phyloP scores from a whole-genome alignment of 1,140 invertebrate species.

The Leptopilina boulardi region DNA sequence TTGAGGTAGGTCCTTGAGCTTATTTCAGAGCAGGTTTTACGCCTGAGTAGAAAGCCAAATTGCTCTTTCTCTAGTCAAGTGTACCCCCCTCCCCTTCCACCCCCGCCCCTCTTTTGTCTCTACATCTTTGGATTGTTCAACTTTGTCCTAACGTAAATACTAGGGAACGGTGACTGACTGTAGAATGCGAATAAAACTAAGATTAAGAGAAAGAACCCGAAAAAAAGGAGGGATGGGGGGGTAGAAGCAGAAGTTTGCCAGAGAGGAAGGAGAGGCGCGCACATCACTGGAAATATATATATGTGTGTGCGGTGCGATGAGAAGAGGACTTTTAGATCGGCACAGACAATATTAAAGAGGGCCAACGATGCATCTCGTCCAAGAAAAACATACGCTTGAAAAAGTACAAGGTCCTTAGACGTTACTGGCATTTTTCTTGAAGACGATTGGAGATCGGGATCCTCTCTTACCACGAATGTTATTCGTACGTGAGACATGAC shows the following conservation, averaged over 20 bases:
- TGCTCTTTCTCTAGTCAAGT: conserved; percentile 20
- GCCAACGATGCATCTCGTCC: conserved; percentile 57
- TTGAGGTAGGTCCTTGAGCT: background rate
- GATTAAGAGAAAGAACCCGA: conserved; percentile 50
- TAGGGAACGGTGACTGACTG: conserved; percentile 55
- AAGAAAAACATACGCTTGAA: conserved; percentile 61
- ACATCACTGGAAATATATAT: too few relatives aligned
- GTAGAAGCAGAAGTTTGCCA: background rate
- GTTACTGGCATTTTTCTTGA: conserved; percentile 59
- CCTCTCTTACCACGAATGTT: conserved; percentile 55
- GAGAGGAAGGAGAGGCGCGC: background rate
- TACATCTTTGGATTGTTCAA: background rate
- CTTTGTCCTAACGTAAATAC: conserved; percentile 30
- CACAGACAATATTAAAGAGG: conserved; percentile 60
- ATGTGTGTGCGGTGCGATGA: too few relatives aligned
- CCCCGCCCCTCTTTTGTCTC: background rate
- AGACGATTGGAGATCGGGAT: conserved; percentile 58
- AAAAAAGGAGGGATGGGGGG: too few relatives aligned
- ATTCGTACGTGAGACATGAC: conserved; percentile 60
- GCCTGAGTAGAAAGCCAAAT: conserved; percentile 43
- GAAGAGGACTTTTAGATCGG: conserved; percentile 52
- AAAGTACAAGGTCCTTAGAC: conserved; percentile 56
- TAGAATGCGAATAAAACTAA: conserved; percentile 59
- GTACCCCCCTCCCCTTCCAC: too few relatives aligned
- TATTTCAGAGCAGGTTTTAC: conserved; percentile 28